phyloP scores from a whole-genome alignment of 2,888 invertebrate genomes.

The Idaea biselata region DNA sequence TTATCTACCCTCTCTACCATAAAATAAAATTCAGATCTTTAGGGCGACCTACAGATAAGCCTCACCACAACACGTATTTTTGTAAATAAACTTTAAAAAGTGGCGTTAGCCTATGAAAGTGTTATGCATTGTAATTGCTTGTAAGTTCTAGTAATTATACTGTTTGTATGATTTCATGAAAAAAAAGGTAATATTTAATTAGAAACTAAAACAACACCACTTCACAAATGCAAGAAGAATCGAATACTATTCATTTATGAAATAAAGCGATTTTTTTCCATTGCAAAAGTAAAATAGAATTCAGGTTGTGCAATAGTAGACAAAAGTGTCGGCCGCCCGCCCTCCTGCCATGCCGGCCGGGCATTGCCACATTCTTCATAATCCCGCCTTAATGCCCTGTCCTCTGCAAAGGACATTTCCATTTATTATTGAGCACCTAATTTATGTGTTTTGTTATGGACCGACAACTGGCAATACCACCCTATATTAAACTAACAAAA shows the following conservation, averaged over 20 bases:
- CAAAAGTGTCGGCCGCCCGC: conserved; percentile 8
- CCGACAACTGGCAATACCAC: conserved; percentile 64
- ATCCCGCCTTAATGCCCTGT: conserved; percentile 80
- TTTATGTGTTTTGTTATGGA: conserved; percentile 82
- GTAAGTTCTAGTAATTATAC: too few species aligned
- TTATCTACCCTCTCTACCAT: too few species aligned
- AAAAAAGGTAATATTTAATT: too few species aligned
- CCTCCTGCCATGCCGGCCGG: conserved; percentile 45
- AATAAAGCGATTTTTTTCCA: not conserved
- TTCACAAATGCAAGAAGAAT: too few species aligned
- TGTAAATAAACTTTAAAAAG: too few species aligned
- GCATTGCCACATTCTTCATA: conserved; percentile 71
- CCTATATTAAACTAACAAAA: conserved; percentile 40
- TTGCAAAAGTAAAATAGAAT: not conserved
- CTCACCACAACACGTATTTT: too few species aligned
- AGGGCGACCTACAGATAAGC: too few species aligned
- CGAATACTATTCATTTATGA: not conserved
- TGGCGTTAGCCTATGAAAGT: too few species aligned
- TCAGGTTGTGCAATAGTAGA: not conserved
- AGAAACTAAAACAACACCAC: too few species aligned
- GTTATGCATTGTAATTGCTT: too few species aligned
- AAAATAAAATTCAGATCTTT: too few species aligned
- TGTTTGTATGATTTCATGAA: too few species aligned
- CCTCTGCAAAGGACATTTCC: conserved; percentile 81
- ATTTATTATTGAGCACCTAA: conserved; percentile 82